Conservation (phyloP, 2,888 invertebrate species). For the Bellardia pandia region DNA sequence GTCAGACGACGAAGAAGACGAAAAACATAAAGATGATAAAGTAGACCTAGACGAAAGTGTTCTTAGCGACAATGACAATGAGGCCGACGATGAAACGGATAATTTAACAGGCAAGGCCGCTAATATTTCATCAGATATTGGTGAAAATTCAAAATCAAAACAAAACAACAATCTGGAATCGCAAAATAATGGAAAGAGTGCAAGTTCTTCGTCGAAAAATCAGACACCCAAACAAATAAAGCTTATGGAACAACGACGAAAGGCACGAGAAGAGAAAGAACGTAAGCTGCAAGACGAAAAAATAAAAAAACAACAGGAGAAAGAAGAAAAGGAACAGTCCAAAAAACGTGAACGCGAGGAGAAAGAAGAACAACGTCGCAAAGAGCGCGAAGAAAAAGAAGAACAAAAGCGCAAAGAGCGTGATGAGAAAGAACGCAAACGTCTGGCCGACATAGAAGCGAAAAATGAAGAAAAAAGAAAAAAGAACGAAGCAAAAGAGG, state of each 20-base stretch:
- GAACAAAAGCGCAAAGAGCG: conserved; percentile 83
- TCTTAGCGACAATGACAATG: conserved; percentile 45
- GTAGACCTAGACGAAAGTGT: conserved; percentile 37
- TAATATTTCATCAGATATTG: conserved; percentile 42
- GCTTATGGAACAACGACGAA: conserved; percentile 78
- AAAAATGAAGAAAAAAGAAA: conserved; percentile 80
- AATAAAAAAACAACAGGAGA: conserved; percentile 83
- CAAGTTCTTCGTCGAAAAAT: conserved; percentile 56
- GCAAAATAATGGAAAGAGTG: conserved; percentile 7
- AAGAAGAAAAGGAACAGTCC: conserved; percentile 79
- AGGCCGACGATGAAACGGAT: conserved; percentile 59
- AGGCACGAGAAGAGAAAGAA: conserved; percentile 82
- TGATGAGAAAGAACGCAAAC: conserved; percentile 83
- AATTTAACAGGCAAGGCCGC: conserved; percentile 33
- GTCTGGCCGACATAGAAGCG: conserved; percentile 80
- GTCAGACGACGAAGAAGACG: conserved; percentile 11
- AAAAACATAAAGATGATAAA: conserved; percentile 15
- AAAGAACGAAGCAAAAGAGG: conserved; percentile 79
- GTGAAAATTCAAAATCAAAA: conserved; percentile 36
- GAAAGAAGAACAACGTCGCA: conserved; percentile 84
- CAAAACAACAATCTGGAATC: not conserved
- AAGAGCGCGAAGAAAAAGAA: conserved; percentile 84
- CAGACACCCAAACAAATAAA: conserved; percentile 81
- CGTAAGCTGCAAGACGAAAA: conserved; percentile 84
- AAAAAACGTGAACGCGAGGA: conserved; percentile 83